Evolutionary conservation across 2,888 invertebrate genomes (phyloP).

Genomic region (Catocala fraxini): DNA sequence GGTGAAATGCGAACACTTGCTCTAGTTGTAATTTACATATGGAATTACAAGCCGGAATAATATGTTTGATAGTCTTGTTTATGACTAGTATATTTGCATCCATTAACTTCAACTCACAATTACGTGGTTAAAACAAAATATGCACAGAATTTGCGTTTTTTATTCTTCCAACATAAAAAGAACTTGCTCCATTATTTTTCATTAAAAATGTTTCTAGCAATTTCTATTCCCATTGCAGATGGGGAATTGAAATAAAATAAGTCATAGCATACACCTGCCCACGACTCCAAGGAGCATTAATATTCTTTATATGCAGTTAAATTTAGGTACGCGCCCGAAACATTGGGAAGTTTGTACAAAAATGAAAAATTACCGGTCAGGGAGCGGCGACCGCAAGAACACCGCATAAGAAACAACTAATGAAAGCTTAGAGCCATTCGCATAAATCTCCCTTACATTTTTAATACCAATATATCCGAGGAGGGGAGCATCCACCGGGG

Average conservation of each 20-base stretch:
- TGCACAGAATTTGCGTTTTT: constrained; percentile 24
- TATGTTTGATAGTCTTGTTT: constrained; percentile 76
- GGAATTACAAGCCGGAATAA: constrained; percentile 83
- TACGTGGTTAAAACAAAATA: constrained; percentile 36
- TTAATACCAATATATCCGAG: constrained; percentile 87
- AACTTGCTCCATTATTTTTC: constrained; percentile 65
- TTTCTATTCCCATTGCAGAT: constrained; percentile 72
- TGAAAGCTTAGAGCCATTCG: constrained; percentile 88
- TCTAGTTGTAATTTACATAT: constrained; percentile 85
- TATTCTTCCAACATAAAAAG: constrained; percentile 43
- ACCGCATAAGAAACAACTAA: constrained; percentile 86
- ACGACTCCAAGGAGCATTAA: constrained; percentile 75
- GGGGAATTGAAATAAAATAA: constrained; percentile 80
- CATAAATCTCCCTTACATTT: constrained; percentile 88
- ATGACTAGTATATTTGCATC: constrained; percentile 52
- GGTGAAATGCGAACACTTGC: constrained; percentile 78
- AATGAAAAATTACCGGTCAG: constrained; percentile 88
- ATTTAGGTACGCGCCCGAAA: constrained; percentile 75
- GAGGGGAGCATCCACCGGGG: constrained; percentile 79
- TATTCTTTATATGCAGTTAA: constrained; percentile 87
- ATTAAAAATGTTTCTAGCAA: constrained; percentile 70
- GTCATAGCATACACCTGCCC: constrained; percentile 83
- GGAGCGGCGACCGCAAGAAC: constrained; percentile 84
- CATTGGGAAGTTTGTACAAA: constrained; percentile 83
- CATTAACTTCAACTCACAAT: constrained; percentile 30